phyloP scores from a whole-genome alignment of 2,797 vertebrate genomes.

The Pachyuromys duprasi region DNA sequence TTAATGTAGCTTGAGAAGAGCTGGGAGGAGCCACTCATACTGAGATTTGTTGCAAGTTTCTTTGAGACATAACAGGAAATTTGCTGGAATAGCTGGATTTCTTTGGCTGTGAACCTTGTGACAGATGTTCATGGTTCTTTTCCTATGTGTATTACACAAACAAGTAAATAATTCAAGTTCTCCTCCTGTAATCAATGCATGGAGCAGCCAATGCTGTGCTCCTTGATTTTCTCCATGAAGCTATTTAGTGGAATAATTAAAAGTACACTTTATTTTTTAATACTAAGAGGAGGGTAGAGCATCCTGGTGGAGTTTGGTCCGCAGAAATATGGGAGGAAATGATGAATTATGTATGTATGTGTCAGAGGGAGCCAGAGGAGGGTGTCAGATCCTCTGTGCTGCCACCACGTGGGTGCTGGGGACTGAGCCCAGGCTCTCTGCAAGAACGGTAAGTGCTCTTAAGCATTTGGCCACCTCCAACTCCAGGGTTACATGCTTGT shows the following conservation, averaged over 20 bases:
- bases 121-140: no score
- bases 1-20: background rate
- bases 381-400: background rate
- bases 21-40: no score
- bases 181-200: no score
- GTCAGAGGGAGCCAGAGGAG: background rate
- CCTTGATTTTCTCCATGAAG: background rate
- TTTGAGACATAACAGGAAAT: no score
- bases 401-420: background rate
- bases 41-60: no score
- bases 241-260: constrained; percentile 27
- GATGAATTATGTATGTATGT: background rate
- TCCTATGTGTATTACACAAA: no score
- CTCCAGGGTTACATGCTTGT: background rate
- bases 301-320: background rate
- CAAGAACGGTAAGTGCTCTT: background rate
- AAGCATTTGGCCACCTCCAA: background rate
- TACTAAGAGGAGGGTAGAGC: background rate
- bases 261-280: background rate
- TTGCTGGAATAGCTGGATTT: no score
- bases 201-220: background rate
- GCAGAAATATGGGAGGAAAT: background rate
- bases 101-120: no score
- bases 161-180: no score
- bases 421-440: background rate